Percentiles rank a stretch among this genome's conserved stretches.
Conservation (phyloP, 1,140 invertebrate genomes). For the Drosophila oshimai region DNA sequence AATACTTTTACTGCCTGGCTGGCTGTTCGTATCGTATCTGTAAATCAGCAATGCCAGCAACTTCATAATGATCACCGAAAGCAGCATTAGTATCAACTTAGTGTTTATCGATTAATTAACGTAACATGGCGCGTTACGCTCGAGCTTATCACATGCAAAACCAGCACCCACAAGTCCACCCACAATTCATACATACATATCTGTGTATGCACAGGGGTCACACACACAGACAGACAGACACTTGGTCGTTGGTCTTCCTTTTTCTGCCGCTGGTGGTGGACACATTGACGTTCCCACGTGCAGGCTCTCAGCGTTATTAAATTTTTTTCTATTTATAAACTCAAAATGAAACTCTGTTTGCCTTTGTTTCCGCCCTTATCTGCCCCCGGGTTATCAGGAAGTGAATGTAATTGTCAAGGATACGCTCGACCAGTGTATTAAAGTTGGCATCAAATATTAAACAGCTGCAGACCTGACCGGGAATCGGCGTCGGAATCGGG, state of each 20-base stretch:
- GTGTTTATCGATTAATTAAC: slow-evolving; percentile 77
- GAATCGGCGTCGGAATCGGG: slow-evolving; percentile 5
- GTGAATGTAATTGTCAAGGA: slow-evolving; percentile 61
- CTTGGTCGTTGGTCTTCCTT: slow-evolving; percentile 36
- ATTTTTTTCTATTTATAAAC: slow-evolving; percentile 71
- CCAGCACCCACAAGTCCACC: slow-evolving; percentile 6
- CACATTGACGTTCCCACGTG: slow-evolving; percentile 74
- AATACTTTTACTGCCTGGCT: slow-evolving; percentile 42
- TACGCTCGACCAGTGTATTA: slow-evolving; percentile 44
- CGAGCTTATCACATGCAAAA: slow-evolving; percentile 55
- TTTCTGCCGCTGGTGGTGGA: background rate
- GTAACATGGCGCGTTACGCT: slow-evolving; percentile 72
- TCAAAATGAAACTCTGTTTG: slow-evolving; percentile 39
- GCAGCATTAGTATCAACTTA: slow-evolving; percentile 39
- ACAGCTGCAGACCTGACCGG: slow-evolving; percentile 15
- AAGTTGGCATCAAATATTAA: slow-evolving; percentile 51
- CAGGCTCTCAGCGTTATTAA: slow-evolving; percentile 76
- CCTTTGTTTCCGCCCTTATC: slow-evolving; percentile 31
- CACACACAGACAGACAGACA: slow-evolving; percentile 6
- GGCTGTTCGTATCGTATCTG: slow-evolving; percentile 13
- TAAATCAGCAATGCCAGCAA: slow-evolving; percentile 61
- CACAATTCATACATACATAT: background rate
- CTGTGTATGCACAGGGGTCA: background rate
- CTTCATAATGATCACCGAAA: slow-evolving; percentile 25
- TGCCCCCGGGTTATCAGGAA: slow-evolving; percentile 45